These are phyloP conservation scores for Gymnoscopelus microlampas DNA, from an alignment of 2,797 vertebrate species.

Conservation along the genomic window DNA sequence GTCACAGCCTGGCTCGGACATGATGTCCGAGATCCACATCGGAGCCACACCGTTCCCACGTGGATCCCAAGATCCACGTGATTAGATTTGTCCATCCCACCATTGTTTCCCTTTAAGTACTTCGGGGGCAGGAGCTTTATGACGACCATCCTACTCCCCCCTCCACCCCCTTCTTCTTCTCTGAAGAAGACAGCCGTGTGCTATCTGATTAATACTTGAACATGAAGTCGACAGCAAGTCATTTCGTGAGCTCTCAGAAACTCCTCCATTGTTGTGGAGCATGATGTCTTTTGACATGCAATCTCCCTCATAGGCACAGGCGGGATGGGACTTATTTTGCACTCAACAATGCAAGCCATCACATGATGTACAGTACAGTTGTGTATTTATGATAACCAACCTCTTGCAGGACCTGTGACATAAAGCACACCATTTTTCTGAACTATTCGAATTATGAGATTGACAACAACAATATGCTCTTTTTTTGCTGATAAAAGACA, in stretches of 20 bases:
- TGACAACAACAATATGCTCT: conserved; percentile 49
- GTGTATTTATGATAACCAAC: conserved; percentile 34
- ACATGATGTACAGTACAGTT: conserved; percentile 49
- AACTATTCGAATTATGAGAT: conserved; percentile 67
- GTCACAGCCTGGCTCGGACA: no score
- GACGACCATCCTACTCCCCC: conserved; percentile 35
- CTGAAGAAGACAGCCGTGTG: conserved; percentile 48
- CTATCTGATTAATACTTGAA: conserved; percentile 72
- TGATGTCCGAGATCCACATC: no score
- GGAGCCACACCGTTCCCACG: no score
- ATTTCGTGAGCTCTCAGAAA: conserved; percentile 65
- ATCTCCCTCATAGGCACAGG: conserved; percentile 59
- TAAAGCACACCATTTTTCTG: conserved; percentile 69
- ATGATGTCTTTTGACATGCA: conserved; percentile 71
- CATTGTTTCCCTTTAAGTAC: conserved; percentile 61
- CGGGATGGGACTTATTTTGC: conserved; percentile 51
- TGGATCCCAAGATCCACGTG: no score
- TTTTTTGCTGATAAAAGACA: conserved; percentile 48
- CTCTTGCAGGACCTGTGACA: conserved; percentile 53
- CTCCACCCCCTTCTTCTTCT: conserved; percentile 51
- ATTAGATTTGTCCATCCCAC: conserved; percentile 37
- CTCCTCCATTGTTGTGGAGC: conserved; percentile 67
- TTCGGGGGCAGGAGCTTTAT: conserved; percentile 55
- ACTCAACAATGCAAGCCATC: conserved; percentile 59
- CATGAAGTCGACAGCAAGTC: conserved; percentile 66